phyloP scores from a whole-genome alignment of 2,797 vertebrate genomes.

The Ciconia nigra region DNA sequence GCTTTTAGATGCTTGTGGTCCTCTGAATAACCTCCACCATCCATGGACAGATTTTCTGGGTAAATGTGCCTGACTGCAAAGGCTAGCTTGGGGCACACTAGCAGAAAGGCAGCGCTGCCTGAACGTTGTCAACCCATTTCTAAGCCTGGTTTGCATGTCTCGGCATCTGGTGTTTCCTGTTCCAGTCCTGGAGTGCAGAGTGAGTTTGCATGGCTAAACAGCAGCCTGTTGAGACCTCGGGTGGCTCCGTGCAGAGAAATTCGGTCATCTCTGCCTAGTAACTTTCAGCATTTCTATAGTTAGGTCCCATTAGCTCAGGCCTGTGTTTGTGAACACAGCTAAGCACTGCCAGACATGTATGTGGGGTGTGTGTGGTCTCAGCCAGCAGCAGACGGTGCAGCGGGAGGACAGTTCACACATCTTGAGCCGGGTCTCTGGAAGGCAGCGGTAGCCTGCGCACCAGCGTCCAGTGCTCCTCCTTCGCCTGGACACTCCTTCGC shows the following conservation, averaged over 20 bases:
- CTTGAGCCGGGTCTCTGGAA: neutral
- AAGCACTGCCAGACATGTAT: neutral
- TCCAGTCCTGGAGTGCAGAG: neutral
- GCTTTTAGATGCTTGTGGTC: neutral
- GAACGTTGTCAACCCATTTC: neutral
- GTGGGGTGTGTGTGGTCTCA: neutral
- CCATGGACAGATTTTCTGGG: neutral
- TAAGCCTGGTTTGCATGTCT: slow-evolving; percentile 50
- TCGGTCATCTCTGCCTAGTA: neutral
- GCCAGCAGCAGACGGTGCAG: neutral
- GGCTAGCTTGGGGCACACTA: neutral
- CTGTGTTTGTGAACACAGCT: neutral
- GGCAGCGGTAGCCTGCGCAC: rapidly evolving
- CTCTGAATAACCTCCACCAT: neutral
- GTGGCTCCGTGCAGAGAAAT: neutral
- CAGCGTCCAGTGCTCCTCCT: neutral
- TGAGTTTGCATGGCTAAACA: neutral
- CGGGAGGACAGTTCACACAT: too few relatives aligned
- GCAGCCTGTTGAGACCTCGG: neutral
- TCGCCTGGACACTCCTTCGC: too few relatives aligned
- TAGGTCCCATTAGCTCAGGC: neutral
- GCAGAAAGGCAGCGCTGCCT: neutral
- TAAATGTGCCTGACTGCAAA: neutral
- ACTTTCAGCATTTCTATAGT: neutral
- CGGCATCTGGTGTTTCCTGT: slow-evolving; percentile 42